A percentile compares a stretch with the other conserved stretches of the same genome.
Evolutionary conservation across 2,797 vertebrate species (phyloP).

Genomic region (Antennarius maculatus): DNA sequence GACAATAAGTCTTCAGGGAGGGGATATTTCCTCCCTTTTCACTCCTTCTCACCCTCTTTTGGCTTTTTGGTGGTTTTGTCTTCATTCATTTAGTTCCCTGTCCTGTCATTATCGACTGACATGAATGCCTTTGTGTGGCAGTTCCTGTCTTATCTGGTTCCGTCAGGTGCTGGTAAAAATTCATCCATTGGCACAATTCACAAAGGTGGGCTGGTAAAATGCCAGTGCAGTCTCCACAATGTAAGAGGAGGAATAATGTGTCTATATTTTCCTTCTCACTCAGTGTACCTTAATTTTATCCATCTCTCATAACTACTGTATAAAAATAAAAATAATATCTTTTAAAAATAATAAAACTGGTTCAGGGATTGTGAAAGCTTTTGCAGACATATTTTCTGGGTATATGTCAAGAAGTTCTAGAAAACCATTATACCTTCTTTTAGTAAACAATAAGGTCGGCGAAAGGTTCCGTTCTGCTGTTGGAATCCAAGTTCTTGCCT

Average conservation of each 20-base stretch:
- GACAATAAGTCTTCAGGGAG: constrained; percentile 59
- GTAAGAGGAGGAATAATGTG: constrained; percentile 23
- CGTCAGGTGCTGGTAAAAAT: constrained; percentile 72
- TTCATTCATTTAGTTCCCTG: constrained; percentile 46
- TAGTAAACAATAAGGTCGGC: not conserved
- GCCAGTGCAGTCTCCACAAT: constrained; percentile 41
- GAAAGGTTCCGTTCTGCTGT: constrained; percentile 9
- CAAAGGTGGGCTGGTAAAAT: constrained; percentile 68
- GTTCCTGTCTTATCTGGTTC: constrained; percentile 71
- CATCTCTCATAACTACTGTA: not conserved
- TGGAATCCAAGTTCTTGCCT: constrained; percentile 14
- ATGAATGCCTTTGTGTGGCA: constrained; percentile 57
- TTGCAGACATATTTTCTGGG: too few species aligned
- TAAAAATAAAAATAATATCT: too few species aligned
- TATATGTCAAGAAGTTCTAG: too few species aligned
- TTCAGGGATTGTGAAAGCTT: too few species aligned
- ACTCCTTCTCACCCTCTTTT: constrained; percentile 12
- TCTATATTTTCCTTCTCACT: constrained; percentile 11
- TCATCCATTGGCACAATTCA: constrained; percentile 55
- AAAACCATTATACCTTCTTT: too few species aligned
- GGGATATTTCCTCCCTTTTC: constrained; percentile 36
- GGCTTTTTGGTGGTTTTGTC: constrained; percentile 29
- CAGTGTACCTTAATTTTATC: constrained; percentile 16
- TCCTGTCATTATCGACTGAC: constrained; percentile 62
- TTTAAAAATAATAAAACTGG: too few species aligned